phyloP scores from a whole-genome alignment of 2,888 invertebrate species.

The Lottia gigantea region DNA sequence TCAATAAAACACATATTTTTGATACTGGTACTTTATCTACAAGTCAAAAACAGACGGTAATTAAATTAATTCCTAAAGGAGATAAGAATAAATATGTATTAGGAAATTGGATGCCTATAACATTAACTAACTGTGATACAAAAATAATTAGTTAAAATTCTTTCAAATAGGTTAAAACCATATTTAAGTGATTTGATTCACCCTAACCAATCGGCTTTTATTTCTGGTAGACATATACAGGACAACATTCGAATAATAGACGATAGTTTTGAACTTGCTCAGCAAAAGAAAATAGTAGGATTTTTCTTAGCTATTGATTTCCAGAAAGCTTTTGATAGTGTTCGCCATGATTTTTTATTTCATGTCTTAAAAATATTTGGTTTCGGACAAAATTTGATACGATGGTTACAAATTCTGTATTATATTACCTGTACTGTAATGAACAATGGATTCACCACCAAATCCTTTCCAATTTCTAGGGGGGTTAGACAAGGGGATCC shows the following conservation, averaged over 20 bases:
- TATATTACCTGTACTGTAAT: neutral
- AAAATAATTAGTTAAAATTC: neutral
- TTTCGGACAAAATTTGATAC: neutral
- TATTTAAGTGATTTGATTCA: neutral
- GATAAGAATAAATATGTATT: neutral
- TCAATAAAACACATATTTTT: neutral
- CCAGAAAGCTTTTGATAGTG: neutral
- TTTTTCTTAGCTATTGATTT: neutral
- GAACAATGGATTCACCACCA: neutral
- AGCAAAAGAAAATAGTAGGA: neutral
- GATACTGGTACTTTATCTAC: neutral
- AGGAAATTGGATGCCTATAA: neutral
- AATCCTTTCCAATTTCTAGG: no score
- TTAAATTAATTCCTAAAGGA: neutral
- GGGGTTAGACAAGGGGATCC: no score
- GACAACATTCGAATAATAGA: no score
- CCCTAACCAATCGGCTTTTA: neutral
- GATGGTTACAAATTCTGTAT: neutral
- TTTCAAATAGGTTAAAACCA: neutral
- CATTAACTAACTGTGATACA: neutral
- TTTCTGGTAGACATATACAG: no score
- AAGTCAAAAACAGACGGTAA: neutral
- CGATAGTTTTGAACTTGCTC: neutral
- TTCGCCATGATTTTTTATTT: neutral
- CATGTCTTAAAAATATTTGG: neutral